phyloP scores from a whole-genome alignment of 2,797 vertebrate genomes.

The Tangara arthus region DNA sequence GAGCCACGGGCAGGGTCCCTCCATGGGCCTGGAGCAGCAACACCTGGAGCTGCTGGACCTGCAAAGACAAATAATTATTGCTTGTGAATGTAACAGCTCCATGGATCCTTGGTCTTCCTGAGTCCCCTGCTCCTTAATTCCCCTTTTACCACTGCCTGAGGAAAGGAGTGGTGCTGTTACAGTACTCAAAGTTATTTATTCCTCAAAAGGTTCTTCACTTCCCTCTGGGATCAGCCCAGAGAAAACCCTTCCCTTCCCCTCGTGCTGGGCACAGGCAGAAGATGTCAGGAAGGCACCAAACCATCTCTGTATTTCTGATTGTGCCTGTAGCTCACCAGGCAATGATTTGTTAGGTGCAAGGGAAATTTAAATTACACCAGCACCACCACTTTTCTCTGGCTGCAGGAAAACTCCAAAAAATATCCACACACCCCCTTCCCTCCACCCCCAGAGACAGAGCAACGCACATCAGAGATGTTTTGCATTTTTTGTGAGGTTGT shows the following conservation, averaged over 20 bases:
- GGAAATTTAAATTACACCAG: not conserved
- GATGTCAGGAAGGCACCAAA: not conserved
- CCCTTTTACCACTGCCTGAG: not conserved
- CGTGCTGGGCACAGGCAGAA: not conserved
- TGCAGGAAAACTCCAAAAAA: not conserved
- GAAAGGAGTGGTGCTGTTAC: not conserved
- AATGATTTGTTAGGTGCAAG: not conserved
- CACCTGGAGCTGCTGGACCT: conserved; percentile 95
- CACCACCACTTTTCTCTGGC: not conserved
- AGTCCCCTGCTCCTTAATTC: not conserved
- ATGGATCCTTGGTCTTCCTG: not conserved
- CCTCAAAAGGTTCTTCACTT: not conserved
- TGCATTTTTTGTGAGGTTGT: not conserved
- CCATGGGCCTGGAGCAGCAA: conserved; percentile 91
- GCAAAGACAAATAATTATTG: not conserved
- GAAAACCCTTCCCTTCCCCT: not conserved
- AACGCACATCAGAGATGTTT: fast-evolving
- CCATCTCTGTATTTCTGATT: too few species aligned
- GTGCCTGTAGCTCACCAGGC: not conserved
- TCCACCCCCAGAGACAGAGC: not conserved
- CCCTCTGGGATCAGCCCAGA: not conserved
- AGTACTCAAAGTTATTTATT: not conserved
- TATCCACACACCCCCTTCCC: not conserved
- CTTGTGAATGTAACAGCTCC: not conserved
- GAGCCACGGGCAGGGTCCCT: conserved; percentile 84